These are phyloP conservation scores for Lepilemur septentrionalis DNA, from an alignment of 2,797 vertebrate genomes.

Conservation along the genomic window DNA sequence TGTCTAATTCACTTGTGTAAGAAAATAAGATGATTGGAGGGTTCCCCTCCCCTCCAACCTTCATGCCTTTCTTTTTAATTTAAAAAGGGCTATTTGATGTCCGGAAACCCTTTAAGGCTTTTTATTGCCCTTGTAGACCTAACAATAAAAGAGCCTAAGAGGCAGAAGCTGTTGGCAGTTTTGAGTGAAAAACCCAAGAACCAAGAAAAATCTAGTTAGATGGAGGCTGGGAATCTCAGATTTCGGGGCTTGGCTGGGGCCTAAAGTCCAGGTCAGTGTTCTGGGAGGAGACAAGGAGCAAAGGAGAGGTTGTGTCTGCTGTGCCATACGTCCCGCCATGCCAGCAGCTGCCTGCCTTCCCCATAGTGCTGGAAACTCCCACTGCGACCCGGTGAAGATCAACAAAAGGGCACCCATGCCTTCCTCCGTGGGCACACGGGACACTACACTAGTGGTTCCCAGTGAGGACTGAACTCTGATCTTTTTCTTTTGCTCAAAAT, in stretches of 20 bases:
- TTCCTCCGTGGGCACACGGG: no score
- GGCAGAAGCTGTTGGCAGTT: neutral
- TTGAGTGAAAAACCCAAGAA: slow-evolving; percentile 30
- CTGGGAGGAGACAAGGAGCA: neutral
- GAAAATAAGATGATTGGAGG: slow-evolving; percentile 39
- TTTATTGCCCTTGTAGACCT: slow-evolving; percentile 47
- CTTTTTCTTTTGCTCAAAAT: no score
- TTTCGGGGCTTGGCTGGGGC: neutral
- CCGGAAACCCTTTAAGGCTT: slow-evolving; percentile 51
- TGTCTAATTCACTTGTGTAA: slow-evolving; percentile 50
- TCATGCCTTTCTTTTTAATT: slow-evolving; percentile 48
- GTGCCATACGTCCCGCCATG: fast-evolving
- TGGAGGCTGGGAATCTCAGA: neutral
- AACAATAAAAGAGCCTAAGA: neutral
- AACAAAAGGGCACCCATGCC: neutral
- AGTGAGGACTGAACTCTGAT: no score
- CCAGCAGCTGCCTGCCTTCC: neutral
- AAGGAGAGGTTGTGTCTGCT: neutral
- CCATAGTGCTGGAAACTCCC: neutral
- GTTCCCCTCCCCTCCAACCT: neutral
- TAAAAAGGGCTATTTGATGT: slow-evolving; percentile 50
- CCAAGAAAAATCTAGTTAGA: neutral
- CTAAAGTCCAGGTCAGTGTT: neutral
- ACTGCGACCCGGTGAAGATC: neutral
- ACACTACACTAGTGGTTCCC: neutral